Evolutionary conservation across 2,797 vertebrate genomes (phyloP).

Genomic region (Cuculus canorus): DNA sequence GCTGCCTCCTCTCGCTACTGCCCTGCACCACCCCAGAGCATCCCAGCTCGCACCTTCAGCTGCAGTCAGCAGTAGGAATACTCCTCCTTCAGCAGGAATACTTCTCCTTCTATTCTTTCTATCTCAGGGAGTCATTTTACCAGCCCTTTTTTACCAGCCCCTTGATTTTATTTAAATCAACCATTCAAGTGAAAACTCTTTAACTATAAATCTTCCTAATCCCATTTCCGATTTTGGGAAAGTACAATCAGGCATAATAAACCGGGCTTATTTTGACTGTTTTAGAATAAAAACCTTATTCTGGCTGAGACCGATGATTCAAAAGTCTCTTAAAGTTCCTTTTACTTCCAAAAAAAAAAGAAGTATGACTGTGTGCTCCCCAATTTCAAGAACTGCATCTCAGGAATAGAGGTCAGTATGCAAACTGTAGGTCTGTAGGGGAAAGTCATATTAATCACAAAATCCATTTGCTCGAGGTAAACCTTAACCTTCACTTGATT

Average conservation of each 20-base stretch:
- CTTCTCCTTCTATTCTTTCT: neutral
- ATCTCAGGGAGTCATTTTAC: neutral
- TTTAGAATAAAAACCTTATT: neutral
- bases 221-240: neutral
- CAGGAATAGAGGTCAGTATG: neutral
- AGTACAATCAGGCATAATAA: neutral
- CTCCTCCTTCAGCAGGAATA: no score
- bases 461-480: neutral
- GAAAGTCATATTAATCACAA: neutral
- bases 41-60: neutral
- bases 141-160: neutral
- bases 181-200: neutral
- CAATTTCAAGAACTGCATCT: neutral
- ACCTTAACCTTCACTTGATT: neutral
- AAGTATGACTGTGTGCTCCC: neutral
- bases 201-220: neutral
- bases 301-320: neutral
- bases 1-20: neutral
- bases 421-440: neutral
- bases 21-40: neutral
- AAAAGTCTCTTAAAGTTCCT: neutral
- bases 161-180: neutral
- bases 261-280: neutral
- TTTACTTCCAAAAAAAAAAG: neutral
- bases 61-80: accelerated